These are phyloP conservation scores for Mesitornis unicolor DNA, from an alignment of 2,113 vertebrate genomes.

Conservation along the genomic window DNA sequence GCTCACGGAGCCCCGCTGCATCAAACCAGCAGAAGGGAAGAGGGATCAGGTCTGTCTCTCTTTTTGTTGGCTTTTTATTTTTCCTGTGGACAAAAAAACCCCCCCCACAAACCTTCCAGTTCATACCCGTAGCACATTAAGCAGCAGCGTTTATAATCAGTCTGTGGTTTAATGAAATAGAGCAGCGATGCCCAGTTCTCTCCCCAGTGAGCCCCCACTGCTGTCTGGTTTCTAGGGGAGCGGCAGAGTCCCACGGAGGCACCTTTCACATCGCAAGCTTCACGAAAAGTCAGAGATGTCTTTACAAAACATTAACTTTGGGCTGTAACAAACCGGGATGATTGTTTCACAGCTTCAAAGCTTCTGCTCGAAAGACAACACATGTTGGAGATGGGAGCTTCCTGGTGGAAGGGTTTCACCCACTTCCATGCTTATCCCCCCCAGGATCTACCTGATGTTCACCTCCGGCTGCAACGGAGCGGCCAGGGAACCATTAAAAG, in stretches of 20 bases:
- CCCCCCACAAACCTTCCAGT: background rate
- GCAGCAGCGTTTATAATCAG: conserved; percentile 7
- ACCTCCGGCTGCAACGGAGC: background rate
- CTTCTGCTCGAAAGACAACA: background rate
- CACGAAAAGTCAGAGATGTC: background rate
- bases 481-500: background rate
- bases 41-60: background rate
- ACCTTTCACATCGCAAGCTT: background rate
- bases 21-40: background rate
- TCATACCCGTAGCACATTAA: background rate
- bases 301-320: background rate
- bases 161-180: conserved; percentile 28
- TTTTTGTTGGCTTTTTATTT: background rate
- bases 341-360: background rate
- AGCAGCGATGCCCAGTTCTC: conserved; percentile 31
- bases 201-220: background rate
- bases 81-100: background rate
- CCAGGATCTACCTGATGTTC: fast-evolving
- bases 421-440: background rate
- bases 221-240: background rate
- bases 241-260: fast-evolving
- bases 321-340: background rate
- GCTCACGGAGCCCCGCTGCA: background rate
- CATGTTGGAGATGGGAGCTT: background rate
- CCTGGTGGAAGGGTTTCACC: background rate